Percentiles rank a stretch among this genome's conserved stretches.
Evolutionary conservation across 2,113 vertebrate genomes (phyloP).

Genomic region (Clarias magur): DNA sequence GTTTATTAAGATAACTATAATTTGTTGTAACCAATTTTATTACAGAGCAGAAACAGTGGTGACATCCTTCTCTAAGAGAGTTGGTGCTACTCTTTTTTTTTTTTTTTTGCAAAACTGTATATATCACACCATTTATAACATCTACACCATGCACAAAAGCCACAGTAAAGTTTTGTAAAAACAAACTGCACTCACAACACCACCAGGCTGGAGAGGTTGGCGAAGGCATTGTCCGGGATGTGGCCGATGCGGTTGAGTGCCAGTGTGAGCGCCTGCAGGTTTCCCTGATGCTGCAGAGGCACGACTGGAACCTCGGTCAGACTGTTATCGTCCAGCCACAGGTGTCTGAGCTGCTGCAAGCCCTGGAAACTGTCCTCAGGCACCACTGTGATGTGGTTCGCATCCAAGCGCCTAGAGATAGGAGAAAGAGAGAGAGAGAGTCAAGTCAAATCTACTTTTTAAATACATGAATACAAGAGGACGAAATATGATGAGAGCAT

Average conservation of each 20-base stretch:
- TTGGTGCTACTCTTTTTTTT: neutral
- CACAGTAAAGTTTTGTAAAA: neutral
- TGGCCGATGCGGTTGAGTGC: slow-evolving; percentile 90
- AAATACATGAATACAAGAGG: neutral
- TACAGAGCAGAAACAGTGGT: neutral
- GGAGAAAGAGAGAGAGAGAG: neutral
- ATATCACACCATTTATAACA: neutral
- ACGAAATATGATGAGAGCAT: neutral
- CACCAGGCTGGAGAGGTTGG: slow-evolving; percentile 93
- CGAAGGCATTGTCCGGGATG: slow-evolving; percentile 91
- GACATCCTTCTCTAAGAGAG: neutral
- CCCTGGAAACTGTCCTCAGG: slow-evolving; percentile 93
- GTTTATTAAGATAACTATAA: neutral
- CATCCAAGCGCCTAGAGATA: slow-evolving; percentile 84
- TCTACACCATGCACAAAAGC: neutral
- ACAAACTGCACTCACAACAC: slow-evolving; percentile 84
- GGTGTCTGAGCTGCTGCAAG: slow-evolving; percentile 89
- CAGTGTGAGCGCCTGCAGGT: slow-evolving; percentile 90
- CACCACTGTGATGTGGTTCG: slow-evolving; percentile 90
- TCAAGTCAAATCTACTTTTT: neutral
- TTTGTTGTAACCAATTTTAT: neutral
- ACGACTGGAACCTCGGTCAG: slow-evolving; percentile 84
- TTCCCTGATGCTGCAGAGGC: slow-evolving; percentile 86
- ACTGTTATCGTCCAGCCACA: slow-evolving; percentile 97
- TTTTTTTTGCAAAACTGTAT: neutral